A percentile compares a stretch with the other conserved stretches of the same genome.
These are phyloP conservation scores for Lipophrys pholis DNA, from an alignment of 2,113 vertebrate species.

Conservation along the genomic window DNA sequence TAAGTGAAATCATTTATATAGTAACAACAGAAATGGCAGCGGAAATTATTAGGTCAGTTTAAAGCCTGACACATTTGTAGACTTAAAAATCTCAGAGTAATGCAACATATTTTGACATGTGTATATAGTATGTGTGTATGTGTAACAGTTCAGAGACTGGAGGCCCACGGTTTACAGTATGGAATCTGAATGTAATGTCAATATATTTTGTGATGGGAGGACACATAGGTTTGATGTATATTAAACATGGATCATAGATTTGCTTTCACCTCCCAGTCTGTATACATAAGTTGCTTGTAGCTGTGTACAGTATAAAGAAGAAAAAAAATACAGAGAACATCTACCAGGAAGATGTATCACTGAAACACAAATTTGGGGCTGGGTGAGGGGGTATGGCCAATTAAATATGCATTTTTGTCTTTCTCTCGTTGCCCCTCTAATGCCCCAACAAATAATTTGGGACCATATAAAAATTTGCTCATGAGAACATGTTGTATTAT, in stretches of 20 bases:
- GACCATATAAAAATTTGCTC: no score
- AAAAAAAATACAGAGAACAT: conserved; percentile 56
- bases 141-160: conserved; percentile 8
- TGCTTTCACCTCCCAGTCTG: conserved; percentile 49
- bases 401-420: no score
- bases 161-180: background rate
- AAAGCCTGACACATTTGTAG: conserved; percentile 5
- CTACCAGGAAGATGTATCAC: conserved; percentile 55
- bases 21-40: background rate
- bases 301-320: conserved; percentile 43
- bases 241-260: conserved; percentile 21
- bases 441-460: no score
- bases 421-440: no score
- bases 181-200: background rate
- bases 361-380: conserved; percentile 20
- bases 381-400: no score
- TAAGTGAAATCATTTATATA: background rate
- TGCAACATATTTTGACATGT: background rate
- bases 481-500: no score
- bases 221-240: conserved; percentile 19
- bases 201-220: background rate
- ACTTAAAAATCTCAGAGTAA: background rate
- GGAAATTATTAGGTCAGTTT: background rate
- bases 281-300: conserved; percentile 56
- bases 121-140: background rate